Evolutionary conservation across 2,888 invertebrate genomes (phyloP), one percentile per base, ranked within the genome.

Genomic region (Xanthorhoe designata): DNA sequence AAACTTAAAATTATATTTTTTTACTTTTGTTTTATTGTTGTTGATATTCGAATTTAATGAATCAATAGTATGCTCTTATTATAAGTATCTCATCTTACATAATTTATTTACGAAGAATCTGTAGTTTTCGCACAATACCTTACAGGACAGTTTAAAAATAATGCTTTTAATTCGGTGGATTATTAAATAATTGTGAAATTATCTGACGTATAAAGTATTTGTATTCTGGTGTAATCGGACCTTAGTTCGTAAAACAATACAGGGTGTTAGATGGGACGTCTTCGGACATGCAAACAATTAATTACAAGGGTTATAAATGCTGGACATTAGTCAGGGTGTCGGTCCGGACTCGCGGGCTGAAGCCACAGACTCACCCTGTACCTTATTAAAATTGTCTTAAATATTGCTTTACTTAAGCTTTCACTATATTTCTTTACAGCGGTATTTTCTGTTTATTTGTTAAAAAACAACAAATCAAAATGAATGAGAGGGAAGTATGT

Each of bases 211-310:
- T 38, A 18, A 13, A 13, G 18, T 6, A 38, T 60, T 52, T 60
- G 17, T 45, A 13, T 24, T 18, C 49, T 61, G 55, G 55, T 62
- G 17, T 32, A 57, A 56, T 65, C 74, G 70, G 69, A 75, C 68
- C 70, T 69, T 68, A 70, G 76, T 77, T 70, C 85, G 84, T 86
- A 86, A 86, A 88, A 89, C 88, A 84, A 84, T 83, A 85, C 82
- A 78, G 84, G 83, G 73, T 77, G 84, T 86, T 89, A 82, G 86
- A 87, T 84, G 85, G 86, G 86, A 87, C 87, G 87, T 86, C 89
- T 91, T 89, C 80, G 87, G 90, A 91, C 92, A 92, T 91, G 92
- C 91, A 85, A 91, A 92, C 92, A 91, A 94, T 94, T 94, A 94
- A 94, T 94, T 92, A 93, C 89, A 76, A 77, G 86, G 88, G 89